These are phyloP conservation scores for Pipra filicauda DNA, from an alignment of 2,113 vertebrate genomes.

Conservation along the genomic window DNA sequence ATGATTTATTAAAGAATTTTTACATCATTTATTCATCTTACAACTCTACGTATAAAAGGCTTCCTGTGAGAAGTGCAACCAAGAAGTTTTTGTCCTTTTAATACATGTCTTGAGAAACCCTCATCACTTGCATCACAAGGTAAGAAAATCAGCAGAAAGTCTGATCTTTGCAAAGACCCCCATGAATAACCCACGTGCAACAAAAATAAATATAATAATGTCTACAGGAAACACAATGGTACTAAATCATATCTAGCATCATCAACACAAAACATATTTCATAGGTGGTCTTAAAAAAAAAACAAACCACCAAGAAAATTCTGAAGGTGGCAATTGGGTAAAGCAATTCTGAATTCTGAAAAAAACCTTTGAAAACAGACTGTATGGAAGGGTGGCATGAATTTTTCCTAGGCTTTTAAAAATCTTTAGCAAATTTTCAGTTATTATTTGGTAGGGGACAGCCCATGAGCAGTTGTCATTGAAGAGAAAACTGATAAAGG, in stretches of 20 bases:
- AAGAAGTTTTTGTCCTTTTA: not conserved
- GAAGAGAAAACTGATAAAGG: not conserved
- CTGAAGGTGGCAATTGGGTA: accelerated
- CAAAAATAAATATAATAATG: not conserved
- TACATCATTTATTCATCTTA: not conserved
- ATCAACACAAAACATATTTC: not conserved
- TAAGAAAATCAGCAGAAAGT: not conserved
- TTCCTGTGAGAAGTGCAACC: not conserved
- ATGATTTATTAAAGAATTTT: not conserved
- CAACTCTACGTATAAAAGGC: not conserved
- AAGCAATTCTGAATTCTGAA: not conserved
- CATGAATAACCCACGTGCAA: accelerated
- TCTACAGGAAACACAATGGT: not conserved
- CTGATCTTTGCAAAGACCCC: not conserved
- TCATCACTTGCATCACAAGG: not conserved
- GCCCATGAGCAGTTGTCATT: not conserved
- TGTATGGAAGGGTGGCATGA: not conserved
- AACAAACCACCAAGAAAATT: not conserved
- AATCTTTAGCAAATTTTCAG: not conserved
- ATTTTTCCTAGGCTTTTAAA: not conserved
- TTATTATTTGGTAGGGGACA: not conserved
- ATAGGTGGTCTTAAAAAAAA: not conserved
- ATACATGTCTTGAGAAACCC: not conserved
- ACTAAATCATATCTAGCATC: not conserved
- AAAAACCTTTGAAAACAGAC: not conserved